These are phyloP conservation scores for Tetranychus cinnabarinus DNA, from an alignment of 1,140 invertebrate species.

Conservation along the genomic window DNA sequence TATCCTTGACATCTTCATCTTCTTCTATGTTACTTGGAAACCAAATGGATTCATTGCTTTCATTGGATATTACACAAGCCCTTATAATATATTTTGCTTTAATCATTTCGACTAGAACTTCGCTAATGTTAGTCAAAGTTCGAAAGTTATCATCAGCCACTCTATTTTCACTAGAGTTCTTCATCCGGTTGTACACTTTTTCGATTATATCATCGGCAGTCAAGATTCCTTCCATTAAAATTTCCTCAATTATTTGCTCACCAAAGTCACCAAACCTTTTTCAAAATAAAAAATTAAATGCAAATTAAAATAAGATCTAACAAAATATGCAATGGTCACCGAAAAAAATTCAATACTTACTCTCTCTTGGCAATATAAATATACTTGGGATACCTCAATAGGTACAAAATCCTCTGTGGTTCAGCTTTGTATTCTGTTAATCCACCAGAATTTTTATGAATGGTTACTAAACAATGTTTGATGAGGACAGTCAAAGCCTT, in stretches of 20 bases:
- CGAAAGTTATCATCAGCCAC: no score
- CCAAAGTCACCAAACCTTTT: constrained; percentile 17
- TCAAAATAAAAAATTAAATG: no score
- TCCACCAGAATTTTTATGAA: constrained; percentile 26
- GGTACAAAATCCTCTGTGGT: constrained; percentile 36
- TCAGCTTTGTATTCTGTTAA: constrained; percentile 39
- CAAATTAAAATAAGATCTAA: no score
- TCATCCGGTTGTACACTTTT: constrained; percentile 7
- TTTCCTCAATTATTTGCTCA: constrained; percentile 20
- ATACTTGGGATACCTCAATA: constrained; percentile 50
- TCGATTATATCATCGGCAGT: constrained; percentile 14
- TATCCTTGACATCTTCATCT: background rate
- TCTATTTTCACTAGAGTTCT: no score
- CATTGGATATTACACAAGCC: constrained; percentile 7
- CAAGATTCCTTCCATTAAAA: constrained; percentile 18
- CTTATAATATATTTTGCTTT: constrained; percentile 17
- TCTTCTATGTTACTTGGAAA: background rate
- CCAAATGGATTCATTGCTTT: background rate
- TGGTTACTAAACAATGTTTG: constrained; percentile 47
- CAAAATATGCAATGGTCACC: no score
- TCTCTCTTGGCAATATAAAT: constrained; percentile 18
- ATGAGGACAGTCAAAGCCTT: constrained; percentile 45
- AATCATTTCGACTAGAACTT: constrained; percentile 17
- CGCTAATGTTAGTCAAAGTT: constrained; percentile 9
- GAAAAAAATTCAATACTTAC: no score